Conservation (phyloP, 2,888 invertebrate species). For the Galeopsomyia nigrocyanea region DNA sequence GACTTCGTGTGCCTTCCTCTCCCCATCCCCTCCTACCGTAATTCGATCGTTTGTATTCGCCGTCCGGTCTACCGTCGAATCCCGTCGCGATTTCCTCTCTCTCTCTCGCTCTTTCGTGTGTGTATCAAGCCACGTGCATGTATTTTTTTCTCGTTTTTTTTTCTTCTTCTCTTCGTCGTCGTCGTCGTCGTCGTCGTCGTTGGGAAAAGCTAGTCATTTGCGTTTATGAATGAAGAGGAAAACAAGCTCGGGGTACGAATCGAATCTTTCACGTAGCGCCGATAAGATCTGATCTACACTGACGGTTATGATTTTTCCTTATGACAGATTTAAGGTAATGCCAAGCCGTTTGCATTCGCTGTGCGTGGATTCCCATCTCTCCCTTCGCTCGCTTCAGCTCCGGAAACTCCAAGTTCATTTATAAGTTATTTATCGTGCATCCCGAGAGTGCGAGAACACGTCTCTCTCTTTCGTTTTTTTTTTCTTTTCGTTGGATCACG, state of each 20-base stretch:
- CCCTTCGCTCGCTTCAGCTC: neutral
- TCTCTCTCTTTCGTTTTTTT: too few relatives aligned
- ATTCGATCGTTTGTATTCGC: conserved; percentile 65
- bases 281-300: conserved; percentile 43
- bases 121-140: neutral
- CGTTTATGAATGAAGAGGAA: conserved; percentile 45
- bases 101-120: conserved; percentile 2
- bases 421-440: conserved; percentile 17
- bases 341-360: conserved; percentile 24
- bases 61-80: conserved; percentile 46
- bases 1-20: neutral
- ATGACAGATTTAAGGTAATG: conserved; percentile 43
- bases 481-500: too few relatives aligned
- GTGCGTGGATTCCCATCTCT: neutral
- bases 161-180: conserved; percentile 13
- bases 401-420: neutral
- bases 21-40: conserved; percentile 44
- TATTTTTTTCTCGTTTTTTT: conserved; percentile 10
- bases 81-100: conserved; percentile 18
- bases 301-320: conserved; percentile 41
- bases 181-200: conserved; percentile 1
- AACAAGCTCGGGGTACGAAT: conserved; percentile 29
- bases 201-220: conserved; percentile 22
- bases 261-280: conserved; percentile 40
- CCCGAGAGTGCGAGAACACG: neutral